Base-by-base conservation (phyloP, 2,797 vertebrate species). In the Sebastolobus altivelis region DNA sequence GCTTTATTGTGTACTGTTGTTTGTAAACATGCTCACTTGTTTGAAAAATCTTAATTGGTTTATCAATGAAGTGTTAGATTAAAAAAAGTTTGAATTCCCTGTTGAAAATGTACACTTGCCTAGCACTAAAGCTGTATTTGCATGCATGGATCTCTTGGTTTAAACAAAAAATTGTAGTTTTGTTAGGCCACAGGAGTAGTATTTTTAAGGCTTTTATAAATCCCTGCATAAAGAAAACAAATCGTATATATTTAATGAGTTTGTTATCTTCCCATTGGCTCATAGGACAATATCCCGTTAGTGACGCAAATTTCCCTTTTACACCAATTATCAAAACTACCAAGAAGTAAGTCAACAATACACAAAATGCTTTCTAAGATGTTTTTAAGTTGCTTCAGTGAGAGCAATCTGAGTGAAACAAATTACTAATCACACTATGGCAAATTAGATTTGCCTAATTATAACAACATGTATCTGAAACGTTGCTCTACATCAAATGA, bases 401-500 rank as follows among this genome's bases (percentile, higher is more conserved):
- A 54, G 27, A 62, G 14, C 29, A 29, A 55, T 74, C 4, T 43
- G 27, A 59, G 29, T 37, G 4, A 61, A 69, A 67, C 62, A 20
- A 56, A 55, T 63, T 54, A 27, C 33, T 40, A 68, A 68, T 76
- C 40, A 63, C 61, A 66, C 31, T 38, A 18, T 60, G 6, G 29
- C 54, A 55, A 72, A 87, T 81, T 65, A 70, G 74, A 65, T 78
- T 80, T 88, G 56, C 75, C 62, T 79, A 76, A 71, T 77, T 79
- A 65, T 65, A 85, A 79, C 61, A 76, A 73, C 81, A 75, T 77
- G 59, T 65, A 70, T 84, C 75, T 69, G 46, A 75, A 79, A 76
- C 76, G 61, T 56, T 62, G 55, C 69, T 84, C 35, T 40, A 46
- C 77, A 66, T 88, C 85, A 84, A 83, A 89, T 75, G 73, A 74